phyloP scores from a whole-genome alignment of 1,140 invertebrate genomes.

The Drepana arcuata region DNA sequence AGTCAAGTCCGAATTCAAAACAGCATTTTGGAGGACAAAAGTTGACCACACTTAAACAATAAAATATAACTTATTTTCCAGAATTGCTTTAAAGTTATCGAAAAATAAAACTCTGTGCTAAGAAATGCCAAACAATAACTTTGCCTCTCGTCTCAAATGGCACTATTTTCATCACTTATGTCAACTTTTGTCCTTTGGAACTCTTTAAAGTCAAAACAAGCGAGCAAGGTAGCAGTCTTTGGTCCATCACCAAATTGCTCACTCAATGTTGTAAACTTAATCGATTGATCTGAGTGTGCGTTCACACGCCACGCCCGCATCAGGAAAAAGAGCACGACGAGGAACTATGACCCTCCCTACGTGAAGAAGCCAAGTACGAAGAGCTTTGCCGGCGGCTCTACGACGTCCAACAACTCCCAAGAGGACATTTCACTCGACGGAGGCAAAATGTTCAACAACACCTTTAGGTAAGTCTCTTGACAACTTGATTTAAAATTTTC shows the following conservation, averaged over 20 bases:
- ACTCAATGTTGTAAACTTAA: conserved; percentile 53
- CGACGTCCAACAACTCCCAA: conserved; percentile 79
- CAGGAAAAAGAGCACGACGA: conserved; percentile 89
- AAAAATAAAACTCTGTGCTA: too few species aligned
- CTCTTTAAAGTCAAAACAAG: too few species aligned
- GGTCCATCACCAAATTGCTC: too few species aligned
- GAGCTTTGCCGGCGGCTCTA: conserved; percentile 74
- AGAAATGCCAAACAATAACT: too few species aligned
- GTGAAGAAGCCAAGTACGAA: conserved; percentile 86
- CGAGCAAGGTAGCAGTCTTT: too few species aligned
- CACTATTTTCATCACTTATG: too few species aligned
- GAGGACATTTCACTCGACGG: conserved; percentile 84
- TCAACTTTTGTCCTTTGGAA: too few species aligned
- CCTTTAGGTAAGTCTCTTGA: conserved; percentile 81
- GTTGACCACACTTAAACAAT: too few species aligned
- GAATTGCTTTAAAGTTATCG: too few species aligned
- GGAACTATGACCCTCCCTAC: conserved; percentile 89
- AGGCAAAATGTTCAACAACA: conserved; percentile 84
- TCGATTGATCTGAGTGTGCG: conserved; percentile 70
- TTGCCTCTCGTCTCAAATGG: conserved; percentile 4
- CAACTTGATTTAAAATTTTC: too few species aligned
- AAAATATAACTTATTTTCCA: too few species aligned
- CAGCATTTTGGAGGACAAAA: conserved; percentile 17
- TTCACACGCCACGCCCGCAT: conserved; percentile 66
- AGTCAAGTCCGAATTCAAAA: conserved; percentile 20